phyloP scores from a whole-genome alignment of 2,113 vertebrate species.

The Corythornis madagascariensis region DNA sequence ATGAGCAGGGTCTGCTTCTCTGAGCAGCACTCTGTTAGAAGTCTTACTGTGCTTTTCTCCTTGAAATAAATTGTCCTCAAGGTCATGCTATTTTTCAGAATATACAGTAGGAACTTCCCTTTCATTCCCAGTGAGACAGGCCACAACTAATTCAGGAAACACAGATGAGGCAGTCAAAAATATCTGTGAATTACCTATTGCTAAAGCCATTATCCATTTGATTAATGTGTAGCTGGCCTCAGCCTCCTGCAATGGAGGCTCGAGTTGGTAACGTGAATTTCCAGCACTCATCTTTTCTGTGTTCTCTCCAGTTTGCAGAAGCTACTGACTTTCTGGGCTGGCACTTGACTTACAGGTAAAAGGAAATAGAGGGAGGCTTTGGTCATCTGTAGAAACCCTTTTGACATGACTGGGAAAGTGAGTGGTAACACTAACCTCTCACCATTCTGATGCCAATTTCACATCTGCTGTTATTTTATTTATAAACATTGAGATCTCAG shows the following conservation, averaged over 20 bases:
- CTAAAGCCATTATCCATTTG: background rate
- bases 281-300: background rate
- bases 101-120: background rate
- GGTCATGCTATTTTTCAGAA: background rate
- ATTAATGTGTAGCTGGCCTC: background rate
- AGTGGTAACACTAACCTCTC: background rate
- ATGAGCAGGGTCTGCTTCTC: background rate
- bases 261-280: background rate
- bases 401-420: background rate
- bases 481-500: background rate
- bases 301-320: background rate
- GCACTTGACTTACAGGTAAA: background rate
- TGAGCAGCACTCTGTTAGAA: background rate
- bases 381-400: background rate
- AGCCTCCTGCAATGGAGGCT: background rate
- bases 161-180: background rate
- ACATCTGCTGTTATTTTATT: background rate
- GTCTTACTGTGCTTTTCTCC: background rate
- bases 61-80: constrained; percentile 42
- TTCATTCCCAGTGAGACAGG: background rate
- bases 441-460: background rate
- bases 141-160: background rate
- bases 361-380: background rate
- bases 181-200: background rate
- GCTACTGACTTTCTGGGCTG: background rate